Evolutionary conservation across 1,140 invertebrate genomes (phyloP), one percentile per base, ranked within the genome.

Genomic region (Samia ricini): DNA sequence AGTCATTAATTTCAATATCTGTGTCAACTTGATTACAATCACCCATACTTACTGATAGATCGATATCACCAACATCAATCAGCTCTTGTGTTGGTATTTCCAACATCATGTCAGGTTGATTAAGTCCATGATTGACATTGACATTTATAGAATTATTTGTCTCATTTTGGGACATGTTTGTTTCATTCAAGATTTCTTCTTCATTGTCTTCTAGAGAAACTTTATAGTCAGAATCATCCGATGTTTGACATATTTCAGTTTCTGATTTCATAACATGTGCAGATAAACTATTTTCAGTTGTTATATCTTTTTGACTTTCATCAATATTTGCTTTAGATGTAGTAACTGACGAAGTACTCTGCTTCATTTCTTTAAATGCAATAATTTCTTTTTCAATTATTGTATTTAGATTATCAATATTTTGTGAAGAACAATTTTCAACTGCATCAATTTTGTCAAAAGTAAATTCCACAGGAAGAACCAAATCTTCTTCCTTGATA

Each of bases 71-170:
- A 50, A 59, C 64, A 42, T 84, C 78, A 57, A 77, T 77, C 6
- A 86, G 36, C 48, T 86, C 79, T 69, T 86, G 79, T 10, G 70
- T 76, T 5, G 82, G 84, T 63, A 87, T 89, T 56, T 87, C 82
- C 50, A 89, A 33, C 83, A 87, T 89, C 18, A 76, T 66, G 65
- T 88, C 77, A 0, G 83, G 83, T 74, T 76, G 73, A 19, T 78
- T 79, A 10, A 86, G 63, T 6, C 71, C 64, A 72, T 83, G 81
- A n/a, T 72, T 69, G 2, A 15, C 21, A 52, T 52, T 52, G 3
- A 2, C 51, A 21, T 15, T 10, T 15, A 23, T n/a, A 22, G 52
- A 55, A 15, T 55, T 10, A 15, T 55, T 15, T 4, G 21, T 51
- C 18, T 12, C 12, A 20, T 20, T 4, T 51, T 20, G 4, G 15